phyloP scores from a whole-genome alignment of 2,888 invertebrate genomes.

The Esperia sulphurella region DNA sequence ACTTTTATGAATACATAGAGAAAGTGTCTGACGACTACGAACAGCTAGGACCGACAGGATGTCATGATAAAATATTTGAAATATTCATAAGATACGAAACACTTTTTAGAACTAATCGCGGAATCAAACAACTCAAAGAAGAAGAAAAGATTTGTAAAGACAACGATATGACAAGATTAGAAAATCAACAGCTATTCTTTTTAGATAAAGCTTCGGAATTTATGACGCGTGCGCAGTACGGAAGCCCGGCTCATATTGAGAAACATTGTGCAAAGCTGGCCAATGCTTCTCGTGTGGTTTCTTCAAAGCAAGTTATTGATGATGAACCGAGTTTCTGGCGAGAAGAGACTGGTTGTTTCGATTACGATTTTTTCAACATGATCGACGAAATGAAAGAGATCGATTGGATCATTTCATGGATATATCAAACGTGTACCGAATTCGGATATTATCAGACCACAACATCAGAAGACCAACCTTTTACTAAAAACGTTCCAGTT shows the following conservation, averaged over 20 bases:
- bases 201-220: slow-evolving; percentile 38
- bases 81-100: slow-evolving; percentile 45
- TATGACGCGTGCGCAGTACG: slow-evolving; percentile 54
- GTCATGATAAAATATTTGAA: slow-evolving; percentile 39
- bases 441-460: slow-evolving; percentile 86
- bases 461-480: slow-evolving; percentile 76
- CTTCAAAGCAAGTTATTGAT: slow-evolving; percentile 16
- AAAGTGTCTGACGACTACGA: slow-evolving; percentile 55
- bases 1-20: slow-evolving; percentile 63
- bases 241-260: slow-evolving; percentile 37
- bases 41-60: slow-evolving; percentile 45
- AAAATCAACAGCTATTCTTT: slow-evolving; percentile 59
- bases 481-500: slow-evolving; percentile 67
- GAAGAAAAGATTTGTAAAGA: slow-evolving; percentile 55
- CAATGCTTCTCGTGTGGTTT: slow-evolving; percentile 20
- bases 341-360: slow-evolving; percentile 34
- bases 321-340: slow-evolving; percentile 32
- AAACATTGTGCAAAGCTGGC: slow-evolving; percentile 36
- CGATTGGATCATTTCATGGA: slow-evolving; percentile 72
- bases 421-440: slow-evolving; percentile 88
- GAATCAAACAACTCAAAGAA: slow-evolving; percentile 44
- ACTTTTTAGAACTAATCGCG: slow-evolving; percentile 39
- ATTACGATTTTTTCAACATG: slow-evolving; percentile 48
- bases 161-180: slow-evolving; percentile 42
- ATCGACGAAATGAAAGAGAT: slow-evolving; percentile 34